These are phyloP conservation scores for Aphelenchoides besseyi DNA, from an alignment of 1,140 invertebrate genomes.

Conservation along the genomic window DNA sequence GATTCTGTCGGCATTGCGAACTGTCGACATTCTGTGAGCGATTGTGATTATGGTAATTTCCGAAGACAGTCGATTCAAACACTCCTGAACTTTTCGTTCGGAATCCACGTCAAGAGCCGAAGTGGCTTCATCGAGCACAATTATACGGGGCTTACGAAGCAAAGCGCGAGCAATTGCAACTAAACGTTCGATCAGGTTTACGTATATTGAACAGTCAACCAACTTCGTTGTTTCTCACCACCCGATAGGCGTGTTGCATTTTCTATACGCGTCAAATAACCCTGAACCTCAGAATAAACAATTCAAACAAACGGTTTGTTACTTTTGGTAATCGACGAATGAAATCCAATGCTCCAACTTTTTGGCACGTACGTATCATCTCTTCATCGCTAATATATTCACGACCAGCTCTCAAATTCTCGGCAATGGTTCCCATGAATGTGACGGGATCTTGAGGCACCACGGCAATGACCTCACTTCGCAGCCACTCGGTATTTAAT, in stretches of 20 bases:
- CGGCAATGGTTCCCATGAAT: slow-evolving; percentile 12
- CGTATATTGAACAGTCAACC: neutral
- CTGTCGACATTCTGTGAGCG: slow-evolving; percentile 73
- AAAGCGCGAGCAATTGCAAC: slow-evolving; percentile 36
- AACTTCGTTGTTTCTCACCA: slow-evolving; percentile 38
- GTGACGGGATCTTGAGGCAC: slow-evolving; percentile 24
- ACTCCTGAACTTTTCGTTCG: slow-evolving; percentile 59
- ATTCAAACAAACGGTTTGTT: too few relatives aligned
- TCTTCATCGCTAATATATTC: slow-evolving; percentile 6
- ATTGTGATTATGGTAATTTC: slow-evolving; percentile 73
- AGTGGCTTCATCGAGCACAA: slow-evolving; percentile 49
- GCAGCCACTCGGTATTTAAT: slow-evolving; percentile 39
- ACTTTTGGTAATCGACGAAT: slow-evolving; percentile 20
- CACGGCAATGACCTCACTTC: slow-evolving; percentile 18
- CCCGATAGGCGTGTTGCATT: slow-evolving; percentile 45
- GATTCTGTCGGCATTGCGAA: slow-evolving; percentile 56
- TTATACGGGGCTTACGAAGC: slow-evolving; percentile 23
- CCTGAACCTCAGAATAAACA: too few relatives aligned
- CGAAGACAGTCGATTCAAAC: slow-evolving; percentile 59
- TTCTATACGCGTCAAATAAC: neutral
- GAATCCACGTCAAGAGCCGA: slow-evolving; percentile 43
- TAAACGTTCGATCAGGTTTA: neutral
- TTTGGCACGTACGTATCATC: slow-evolving; percentile 16
- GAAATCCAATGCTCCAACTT: slow-evolving; percentile 27
- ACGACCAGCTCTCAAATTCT: slow-evolving; percentile 19